These are phyloP conservation scores for Sakesphorus luctuosus DNA, from an alignment of 2,113 vertebrate genomes.

Conservation along the genomic window DNA sequence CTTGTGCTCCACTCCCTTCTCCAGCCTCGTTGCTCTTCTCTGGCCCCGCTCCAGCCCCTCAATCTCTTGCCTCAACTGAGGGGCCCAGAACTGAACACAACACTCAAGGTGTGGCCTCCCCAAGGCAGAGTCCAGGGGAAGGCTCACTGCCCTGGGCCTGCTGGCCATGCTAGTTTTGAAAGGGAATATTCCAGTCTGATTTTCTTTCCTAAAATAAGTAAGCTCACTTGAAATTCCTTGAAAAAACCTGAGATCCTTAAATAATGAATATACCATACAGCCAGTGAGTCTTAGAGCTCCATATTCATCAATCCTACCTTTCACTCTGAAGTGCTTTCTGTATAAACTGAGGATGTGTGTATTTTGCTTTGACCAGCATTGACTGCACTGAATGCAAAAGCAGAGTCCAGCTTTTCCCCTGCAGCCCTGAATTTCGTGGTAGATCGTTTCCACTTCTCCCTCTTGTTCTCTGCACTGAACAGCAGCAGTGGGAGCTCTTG, in stretches of 20 bases:
- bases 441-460: neutral
- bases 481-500: neutral
- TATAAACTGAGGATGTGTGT: neutral
- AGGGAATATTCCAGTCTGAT: neutral
- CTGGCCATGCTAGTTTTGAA: too few relatives aligned
- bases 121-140: too few relatives aligned
- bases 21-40: too few relatives aligned
- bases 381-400: neutral
- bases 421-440: neutral
- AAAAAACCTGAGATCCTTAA: neutral
- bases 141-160: too few relatives aligned
- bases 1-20: too few relatives aligned
- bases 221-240: neutral
- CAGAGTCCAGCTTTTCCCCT: neutral
- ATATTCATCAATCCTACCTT: neutral
- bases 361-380: neutral
- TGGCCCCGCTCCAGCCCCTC: too few relatives aligned
- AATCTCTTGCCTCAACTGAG: too few relatives aligned
- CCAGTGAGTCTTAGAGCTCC: neutral
- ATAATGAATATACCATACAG: neutral
- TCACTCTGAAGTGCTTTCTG: neutral
- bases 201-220: neutral
- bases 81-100: too few relatives aligned
- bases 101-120: too few relatives aligned
- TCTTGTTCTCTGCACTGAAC: neutral